Conservation (phyloP, 2,888 invertebrate species). For the Osedax fenrisi region DNA sequence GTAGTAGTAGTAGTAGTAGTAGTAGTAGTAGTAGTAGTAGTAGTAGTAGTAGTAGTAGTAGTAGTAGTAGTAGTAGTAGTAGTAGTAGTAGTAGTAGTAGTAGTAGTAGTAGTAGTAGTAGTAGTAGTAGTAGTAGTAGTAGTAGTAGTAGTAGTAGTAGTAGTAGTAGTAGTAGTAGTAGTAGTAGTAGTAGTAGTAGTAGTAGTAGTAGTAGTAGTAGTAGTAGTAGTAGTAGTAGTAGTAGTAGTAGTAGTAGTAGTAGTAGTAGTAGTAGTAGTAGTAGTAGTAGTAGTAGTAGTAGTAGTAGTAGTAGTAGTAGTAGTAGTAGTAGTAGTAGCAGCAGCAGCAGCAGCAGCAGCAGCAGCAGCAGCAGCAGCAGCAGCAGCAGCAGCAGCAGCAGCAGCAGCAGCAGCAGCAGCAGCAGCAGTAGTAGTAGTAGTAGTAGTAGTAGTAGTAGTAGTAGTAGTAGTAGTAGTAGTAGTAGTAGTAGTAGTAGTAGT, state of each 20-base stretch:
- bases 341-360: not conserved
- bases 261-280: slow-evolving; percentile 3
- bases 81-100: not conserved
- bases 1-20: not conserved
- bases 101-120: not conserved
- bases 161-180: not conserved
- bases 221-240: not conserved
- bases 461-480: slow-evolving; percentile 2
- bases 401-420: not conserved
- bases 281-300: slow-evolving; percentile 5
- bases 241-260: not conserved
- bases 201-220: not conserved
- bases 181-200: not conserved
- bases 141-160: not conserved
- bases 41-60: not conserved
- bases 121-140: not conserved
- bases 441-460: not conserved
- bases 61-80: not conserved
- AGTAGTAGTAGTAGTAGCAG: not conserved
- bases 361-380: not conserved
- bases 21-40: not conserved
- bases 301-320: slow-evolving; percentile 4
- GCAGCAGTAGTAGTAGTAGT: not conserved
- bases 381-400: not conserved
- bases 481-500: not conserved